Conservation (phyloP, 2,888 invertebrate species). For the Habrosyne pyritoides region DNA sequence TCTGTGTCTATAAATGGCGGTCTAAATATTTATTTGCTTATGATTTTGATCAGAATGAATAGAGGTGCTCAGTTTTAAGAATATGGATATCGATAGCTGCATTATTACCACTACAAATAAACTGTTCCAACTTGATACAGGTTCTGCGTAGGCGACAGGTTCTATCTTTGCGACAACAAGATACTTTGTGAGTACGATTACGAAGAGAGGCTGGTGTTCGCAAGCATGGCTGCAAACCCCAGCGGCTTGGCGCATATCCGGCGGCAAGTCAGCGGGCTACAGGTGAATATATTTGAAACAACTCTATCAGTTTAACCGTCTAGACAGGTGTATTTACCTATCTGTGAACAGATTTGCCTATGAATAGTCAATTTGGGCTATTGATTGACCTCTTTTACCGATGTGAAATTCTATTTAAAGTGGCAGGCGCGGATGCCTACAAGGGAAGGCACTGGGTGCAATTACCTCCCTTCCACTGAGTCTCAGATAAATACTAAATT, state of each 20-base stretch:
- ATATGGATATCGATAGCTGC: too few species aligned
- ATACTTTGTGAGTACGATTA: slow-evolving; percentile 97
- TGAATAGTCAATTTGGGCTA: slow-evolving; percentile 28
- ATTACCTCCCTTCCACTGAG: too few species aligned
- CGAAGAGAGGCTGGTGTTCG: slow-evolving; percentile 95
- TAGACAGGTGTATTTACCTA: slow-evolving; percentile 30
- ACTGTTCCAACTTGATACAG: slow-evolving; percentile 72
- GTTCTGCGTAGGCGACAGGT: slow-evolving; percentile 97
- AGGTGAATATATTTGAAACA: slow-evolving; percentile 58
- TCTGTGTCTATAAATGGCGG: too few species aligned
- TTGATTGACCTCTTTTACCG: slow-evolving; percentile 49
- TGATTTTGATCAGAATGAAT: too few species aligned
- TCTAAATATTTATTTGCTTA: too few species aligned
- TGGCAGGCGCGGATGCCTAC: too few species aligned
- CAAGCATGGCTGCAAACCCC: slow-evolving; percentile 94
- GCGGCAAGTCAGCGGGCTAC: slow-evolving; percentile 90
- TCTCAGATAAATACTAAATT: too few species aligned
- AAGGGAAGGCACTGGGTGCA: too few species aligned
- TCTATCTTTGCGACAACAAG: slow-evolving; percentile 96
- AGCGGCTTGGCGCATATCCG: slow-evolving; percentile 93
- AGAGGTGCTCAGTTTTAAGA: too few species aligned
- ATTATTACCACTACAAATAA: neutral
- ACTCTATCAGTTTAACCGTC: slow-evolving; percentile 32
- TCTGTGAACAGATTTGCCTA: slow-evolving; percentile 18
- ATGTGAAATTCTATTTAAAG: slow-evolving; percentile 23